These are phyloP conservation scores for Yasuhikotakia modesta DNA, from an alignment of 2,797 vertebrate genomes.

Conservation along the genomic window DNA sequence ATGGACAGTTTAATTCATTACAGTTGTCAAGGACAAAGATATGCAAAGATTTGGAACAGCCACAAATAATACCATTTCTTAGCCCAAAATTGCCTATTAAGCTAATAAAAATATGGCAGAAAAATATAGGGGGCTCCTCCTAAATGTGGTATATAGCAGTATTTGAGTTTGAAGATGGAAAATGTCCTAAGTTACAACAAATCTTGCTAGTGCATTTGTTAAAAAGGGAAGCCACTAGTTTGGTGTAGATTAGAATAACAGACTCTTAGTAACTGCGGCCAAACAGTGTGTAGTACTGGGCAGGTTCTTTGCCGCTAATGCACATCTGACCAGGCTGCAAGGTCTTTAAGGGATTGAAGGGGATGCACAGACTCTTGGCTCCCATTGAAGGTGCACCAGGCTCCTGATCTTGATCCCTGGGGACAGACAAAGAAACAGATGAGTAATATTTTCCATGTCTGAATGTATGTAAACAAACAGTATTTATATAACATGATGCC, in stretches of 20 bases:
- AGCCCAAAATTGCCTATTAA: conserved; percentile 2
- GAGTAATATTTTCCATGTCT: neutral
- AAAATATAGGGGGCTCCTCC: conserved; percentile 2
- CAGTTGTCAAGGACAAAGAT: conserved; percentile 40
- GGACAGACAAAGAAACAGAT: neutral
- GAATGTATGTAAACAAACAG: neutral
- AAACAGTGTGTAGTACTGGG: conserved; percentile 94
- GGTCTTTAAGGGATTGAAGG: conserved; percentile 86
- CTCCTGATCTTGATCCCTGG: conserved; percentile 95
- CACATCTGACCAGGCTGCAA: conserved; percentile 85
- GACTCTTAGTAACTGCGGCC: conserved; percentile 89
- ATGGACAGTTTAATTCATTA: conserved; percentile 39
- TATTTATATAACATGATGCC: neutral
- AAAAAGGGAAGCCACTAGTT: conserved; percentile 19
- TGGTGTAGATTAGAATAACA: neutral
- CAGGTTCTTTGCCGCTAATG: conserved; percentile 85
- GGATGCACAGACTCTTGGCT: conserved; percentile 96
- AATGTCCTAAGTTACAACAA: conserved; percentile 10
- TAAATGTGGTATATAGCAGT: conserved; percentile 26
- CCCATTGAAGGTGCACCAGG: conserved; percentile 97
- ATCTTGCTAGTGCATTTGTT: conserved; percentile 30
- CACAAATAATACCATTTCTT: neutral
- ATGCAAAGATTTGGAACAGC: conserved; percentile 38
- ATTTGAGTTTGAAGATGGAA: conserved; percentile 12
- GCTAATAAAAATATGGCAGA: conserved; percentile 10